Base-by-base conservation (phyloP, 2,888 invertebrate species). In the Trilocha varians region DNA sequence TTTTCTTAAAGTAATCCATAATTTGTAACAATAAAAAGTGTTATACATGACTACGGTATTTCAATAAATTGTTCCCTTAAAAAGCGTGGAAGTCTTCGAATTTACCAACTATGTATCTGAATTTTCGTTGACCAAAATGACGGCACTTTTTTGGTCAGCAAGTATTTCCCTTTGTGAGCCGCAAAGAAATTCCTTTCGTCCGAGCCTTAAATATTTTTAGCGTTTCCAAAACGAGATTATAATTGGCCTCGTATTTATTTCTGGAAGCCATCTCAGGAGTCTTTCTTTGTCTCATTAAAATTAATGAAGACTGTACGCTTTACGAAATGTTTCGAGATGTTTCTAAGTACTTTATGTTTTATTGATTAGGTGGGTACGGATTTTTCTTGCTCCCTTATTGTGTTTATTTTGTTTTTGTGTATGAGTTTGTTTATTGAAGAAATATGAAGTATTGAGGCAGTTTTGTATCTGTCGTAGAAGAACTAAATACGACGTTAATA, bases 211-310 rank as follows among this genome's bases (percentile, higher is more conserved):
- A 25, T 11, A 25, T 25, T 25, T 25, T 25, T 25, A 25, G 25
- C 25, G 25, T 25, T 25, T 25, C 25, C 1, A 11, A 25, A 25
- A 25, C 25, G 25, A 25, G 25, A 25, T 9, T 25, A 25, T 25
- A 25, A 25, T 25, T 25, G 25, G 25, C 25, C 6, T 25, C 25
- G 25, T 25, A 25, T 25, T 25, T 25, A 38, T 38, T 38, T 32
- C 15, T 38, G 25, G 16, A 32, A 15, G 13, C 16, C 13, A 18
- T 38, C 32, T 32, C 32, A 16, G 35, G 35, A 38, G 38, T 35
- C 35, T 38, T 32, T 42, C 38, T 38, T 39, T 16, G 34, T 34
- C 35, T 42, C 16, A 32, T 42, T 42, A 42, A 38, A 38, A 34
- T 42, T 42, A 42, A 42, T 34, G 42, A 41, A 34, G 34, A n/a